Evolutionary conservation across 2,797 vertebrate species (phyloP).

Genomic region (Mycteria americana): DNA sequence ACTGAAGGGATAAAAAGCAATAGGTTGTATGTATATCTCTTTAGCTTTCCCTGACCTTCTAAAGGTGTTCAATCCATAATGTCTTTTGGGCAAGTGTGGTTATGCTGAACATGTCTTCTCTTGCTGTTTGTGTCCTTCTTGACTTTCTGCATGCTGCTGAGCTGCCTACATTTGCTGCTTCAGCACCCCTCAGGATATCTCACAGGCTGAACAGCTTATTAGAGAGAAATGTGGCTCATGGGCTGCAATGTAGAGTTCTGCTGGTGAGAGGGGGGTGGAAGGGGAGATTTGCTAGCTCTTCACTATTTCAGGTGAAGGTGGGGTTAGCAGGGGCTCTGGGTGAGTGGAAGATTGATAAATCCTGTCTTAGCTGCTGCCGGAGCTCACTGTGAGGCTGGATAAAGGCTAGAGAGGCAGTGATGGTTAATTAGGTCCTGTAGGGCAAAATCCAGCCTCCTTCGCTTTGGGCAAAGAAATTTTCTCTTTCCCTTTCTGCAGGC

Average conservation of each 20-base stretch:
- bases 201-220: not conserved
- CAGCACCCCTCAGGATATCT: not conserved
- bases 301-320: not conserved
- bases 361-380: not conserved
- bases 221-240: not conserved
- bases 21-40: not conserved
- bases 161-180: not conserved
- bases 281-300: not conserved
- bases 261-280: rapidly evolving
- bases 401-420: not conserved
- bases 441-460: not conserved
- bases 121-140: not conserved
- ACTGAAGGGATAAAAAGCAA: not conserved
- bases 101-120: rapidly evolving
- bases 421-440: not conserved
- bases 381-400: not conserved
- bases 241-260: not conserved
- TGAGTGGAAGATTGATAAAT: not conserved
- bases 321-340: not conserved
- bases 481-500: not conserved
- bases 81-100: not conserved
- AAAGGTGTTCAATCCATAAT: not conserved
- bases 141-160: not conserved
- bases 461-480: not conserved
- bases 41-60: not conserved